Percentiles rank a stretch among this genome's conserved stretches.
Evolutionary conservation across 2,888 invertebrate species (phyloP).

Genomic region (Platycheirus rosarum): DNA sequence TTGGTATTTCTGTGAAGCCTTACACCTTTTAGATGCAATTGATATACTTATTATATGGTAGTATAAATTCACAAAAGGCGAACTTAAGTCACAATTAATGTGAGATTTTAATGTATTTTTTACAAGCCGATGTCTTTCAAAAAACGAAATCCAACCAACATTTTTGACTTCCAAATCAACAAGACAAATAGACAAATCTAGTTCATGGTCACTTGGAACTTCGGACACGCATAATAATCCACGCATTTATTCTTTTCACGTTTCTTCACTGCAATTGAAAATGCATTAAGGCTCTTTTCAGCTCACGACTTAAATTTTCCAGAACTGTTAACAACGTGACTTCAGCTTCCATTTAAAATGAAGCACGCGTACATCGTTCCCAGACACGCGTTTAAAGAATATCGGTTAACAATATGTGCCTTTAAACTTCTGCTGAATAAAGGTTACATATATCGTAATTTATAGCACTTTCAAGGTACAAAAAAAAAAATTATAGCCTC

Average conservation of each 20-base stretch:
- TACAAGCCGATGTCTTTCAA: too few species aligned
- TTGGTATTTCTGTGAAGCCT: too few species aligned
- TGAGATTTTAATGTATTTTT: too few species aligned
- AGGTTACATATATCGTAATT: neutral
- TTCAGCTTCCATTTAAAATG: too few species aligned
- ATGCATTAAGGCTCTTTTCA: slow-evolving; percentile 9
- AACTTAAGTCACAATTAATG: too few species aligned
- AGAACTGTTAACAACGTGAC: slow-evolving; percentile 10
- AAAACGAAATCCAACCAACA: neutral
- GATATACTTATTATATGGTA: too few species aligned
- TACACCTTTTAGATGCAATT: too few species aligned
- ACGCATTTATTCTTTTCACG: slow-evolving; percentile 13
- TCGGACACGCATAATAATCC: neutral
- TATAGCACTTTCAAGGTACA: neutral
- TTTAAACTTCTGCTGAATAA: neutral
- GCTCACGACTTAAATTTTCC: neutral
- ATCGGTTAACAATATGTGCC: slow-evolving; percentile 13
- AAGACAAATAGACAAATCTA: neutral
- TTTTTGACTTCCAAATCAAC: neutral
- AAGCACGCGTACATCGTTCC: neutral
- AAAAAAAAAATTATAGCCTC: neutral
- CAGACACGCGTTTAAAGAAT: slow-evolving; percentile 1
- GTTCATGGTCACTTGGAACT: slow-evolving; percentile 1
- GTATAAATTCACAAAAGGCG: too few species aligned
- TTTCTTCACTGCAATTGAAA: neutral